Evolutionary conservation across 2,113 vertebrate species (phyloP).

Genomic region (Sceloporus undulatus): DNA sequence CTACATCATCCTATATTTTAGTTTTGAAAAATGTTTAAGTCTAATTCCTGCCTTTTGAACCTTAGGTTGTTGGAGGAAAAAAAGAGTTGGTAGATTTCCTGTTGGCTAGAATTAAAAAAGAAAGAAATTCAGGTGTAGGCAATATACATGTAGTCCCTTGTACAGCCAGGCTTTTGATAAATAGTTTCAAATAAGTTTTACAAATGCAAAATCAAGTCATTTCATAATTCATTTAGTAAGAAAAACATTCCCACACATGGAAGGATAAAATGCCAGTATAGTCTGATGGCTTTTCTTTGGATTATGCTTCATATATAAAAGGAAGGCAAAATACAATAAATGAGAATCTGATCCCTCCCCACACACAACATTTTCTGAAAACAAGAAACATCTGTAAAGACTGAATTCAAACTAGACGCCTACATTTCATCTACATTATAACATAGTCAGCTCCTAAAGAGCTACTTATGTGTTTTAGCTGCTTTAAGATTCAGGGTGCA

Average conservation of each 20-base stretch:
- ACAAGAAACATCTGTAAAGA: conserved; percentile 33
- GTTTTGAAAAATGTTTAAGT: neutral
- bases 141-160: neutral
- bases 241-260: conserved; percentile 66
- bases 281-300: conserved; percentile 63
- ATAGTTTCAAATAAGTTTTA: neutral
- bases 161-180: no score
- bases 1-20: neutral
- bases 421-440: conserved; percentile 46
- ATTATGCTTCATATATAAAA: conserved; percentile 49
- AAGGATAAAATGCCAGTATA: conserved; percentile 69
- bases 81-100: neutral
- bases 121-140: neutral
- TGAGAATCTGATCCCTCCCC: neutral
- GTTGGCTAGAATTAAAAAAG: neutral
- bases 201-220: conserved; percentile 49
- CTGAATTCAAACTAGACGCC: conserved; percentile 4
- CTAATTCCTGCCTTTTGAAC: neutral
- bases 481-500: neutral
- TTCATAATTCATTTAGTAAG: conserved; percentile 56
- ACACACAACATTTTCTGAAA: conserved; percentile 32
- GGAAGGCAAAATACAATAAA: conserved; percentile 28
- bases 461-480: conserved; percentile 46
- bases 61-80: neutral
- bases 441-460: conserved; percentile 46